Evolutionary conservation across 2,888 invertebrate species (phyloP).

Genomic region (Oxytorus armatus): DNA sequence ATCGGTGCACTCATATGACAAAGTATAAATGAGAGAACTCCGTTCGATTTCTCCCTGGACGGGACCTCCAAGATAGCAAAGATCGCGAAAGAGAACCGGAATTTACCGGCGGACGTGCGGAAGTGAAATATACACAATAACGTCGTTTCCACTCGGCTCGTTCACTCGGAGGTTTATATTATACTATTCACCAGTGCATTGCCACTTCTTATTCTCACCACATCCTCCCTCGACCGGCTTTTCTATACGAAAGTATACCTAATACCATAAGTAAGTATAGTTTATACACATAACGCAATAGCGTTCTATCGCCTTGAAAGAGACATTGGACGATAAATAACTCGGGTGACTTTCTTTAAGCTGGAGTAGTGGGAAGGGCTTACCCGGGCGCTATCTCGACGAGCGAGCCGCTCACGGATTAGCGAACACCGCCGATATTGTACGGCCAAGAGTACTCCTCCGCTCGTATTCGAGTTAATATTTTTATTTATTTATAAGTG

Average conservation of each 20-base stretch:
- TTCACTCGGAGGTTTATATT: slow-evolving; percentile 30
- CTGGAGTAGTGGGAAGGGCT: slow-evolving; percentile 27
- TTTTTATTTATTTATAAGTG: background rate
- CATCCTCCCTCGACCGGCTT: slow-evolving; percentile 12
- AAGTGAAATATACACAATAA: slow-evolving; percentile 40
- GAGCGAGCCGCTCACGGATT: slow-evolving; percentile 60
- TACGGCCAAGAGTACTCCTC: slow-evolving; percentile 24
- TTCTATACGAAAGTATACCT: slow-evolving; percentile 24
- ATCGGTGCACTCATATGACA: background rate
- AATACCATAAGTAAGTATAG: slow-evolving; percentile 20
- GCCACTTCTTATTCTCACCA: slow-evolving; percentile 25
- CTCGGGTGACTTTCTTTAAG: slow-evolving; percentile 53
- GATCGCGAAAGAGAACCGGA: slow-evolving; percentile 18
- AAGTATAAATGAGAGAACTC: background rate
- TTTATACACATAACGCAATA: slow-evolving; percentile 39
- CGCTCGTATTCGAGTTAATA: slow-evolving; percentile 17
- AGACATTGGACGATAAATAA: slow-evolving; percentile 63
- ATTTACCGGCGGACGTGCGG: slow-evolving; percentile 13
- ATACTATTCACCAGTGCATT: slow-evolving; percentile 13
- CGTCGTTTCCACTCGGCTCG: slow-evolving; percentile 31
- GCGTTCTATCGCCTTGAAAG: slow-evolving; percentile 51
- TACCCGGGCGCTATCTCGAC: slow-evolving; percentile 57
- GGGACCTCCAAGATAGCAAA: background rate
- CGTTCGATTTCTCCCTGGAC: background rate
- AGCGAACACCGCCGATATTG: slow-evolving; percentile 51